Base-by-base conservation (phyloP, 2,888 invertebrate genomes). In the Synergus umbraculus region DNA sequence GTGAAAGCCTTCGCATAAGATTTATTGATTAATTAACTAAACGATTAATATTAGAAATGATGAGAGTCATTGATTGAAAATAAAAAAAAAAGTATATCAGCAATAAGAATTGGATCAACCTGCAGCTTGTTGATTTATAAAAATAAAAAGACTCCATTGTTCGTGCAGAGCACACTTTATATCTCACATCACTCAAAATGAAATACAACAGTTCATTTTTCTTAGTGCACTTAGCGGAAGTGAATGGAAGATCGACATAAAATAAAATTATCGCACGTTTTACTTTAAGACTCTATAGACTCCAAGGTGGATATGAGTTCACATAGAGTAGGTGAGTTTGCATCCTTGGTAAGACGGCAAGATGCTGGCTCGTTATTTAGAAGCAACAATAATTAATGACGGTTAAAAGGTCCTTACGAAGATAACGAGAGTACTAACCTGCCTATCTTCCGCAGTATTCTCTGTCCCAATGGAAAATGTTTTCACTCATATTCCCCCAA, bases 331-430 rank as follows among this genome's bases (percentile, higher is more conserved):
- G 49, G 37, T 54, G 54, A 81, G 81, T 80, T 82, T 82, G 83
- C 86, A 69, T 86, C 85, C 85, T 87, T 84, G 82, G 84, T 84
- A 86, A 85, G 37, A 73, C 82, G 85, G 85, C 84, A 85, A 85
- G 29, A 69, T 82, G 87, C 85, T 87, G 86, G 85, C 85, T 86
- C 85, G 73, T 85, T 84, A 54, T 37, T 37, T n/a, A 54, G 73
- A 54, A 73, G 83, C 80, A 82, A 86, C 86, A 87, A 89, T 88
- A 89, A 89, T 89, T 89, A 89, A 88, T 88, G 88, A 87, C 86
- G 88, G 85, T 86, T 87, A 86, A 85, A 87, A 85, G 85, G 86
- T 85, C 85, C 85, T 85, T 85, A 54, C 43, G 54, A 44, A 79
- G 79, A 77, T 73, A 83, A 83, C 82, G 78, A 77, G 81, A 85